Percentiles rank a stretch among this genome's conserved stretches.
These are phyloP conservation scores for Trochalopteron elliotii DNA, from an alignment of 2,113 vertebrate genomes.

Conservation along the genomic window DNA sequence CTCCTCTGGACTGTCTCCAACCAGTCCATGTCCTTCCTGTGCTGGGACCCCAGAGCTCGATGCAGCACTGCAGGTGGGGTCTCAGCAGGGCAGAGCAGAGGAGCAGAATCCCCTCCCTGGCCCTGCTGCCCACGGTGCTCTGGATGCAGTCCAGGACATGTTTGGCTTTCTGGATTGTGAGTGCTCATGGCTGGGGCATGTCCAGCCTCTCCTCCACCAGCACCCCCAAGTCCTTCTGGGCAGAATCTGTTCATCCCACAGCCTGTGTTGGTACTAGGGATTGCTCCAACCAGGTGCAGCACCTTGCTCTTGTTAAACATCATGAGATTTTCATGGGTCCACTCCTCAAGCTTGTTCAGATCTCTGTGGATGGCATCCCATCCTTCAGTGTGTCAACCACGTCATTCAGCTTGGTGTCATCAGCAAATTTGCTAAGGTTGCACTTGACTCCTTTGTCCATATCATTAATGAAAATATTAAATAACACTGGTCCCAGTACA, in stretches of 20 bases:
- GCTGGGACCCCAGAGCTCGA: neutral
- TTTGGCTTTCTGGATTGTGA: accelerated
- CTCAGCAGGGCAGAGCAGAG: neutral
- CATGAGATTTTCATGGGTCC: neutral
- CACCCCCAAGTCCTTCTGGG: accelerated
- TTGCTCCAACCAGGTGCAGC: accelerated
- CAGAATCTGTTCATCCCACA: too few relatives aligned
- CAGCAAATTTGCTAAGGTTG: neutral
- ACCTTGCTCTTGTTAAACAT: neutral
- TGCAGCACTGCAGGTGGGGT: neutral
- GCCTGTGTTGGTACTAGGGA: accelerated
- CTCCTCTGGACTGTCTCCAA: accelerated
- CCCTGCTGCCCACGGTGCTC: accelerated
- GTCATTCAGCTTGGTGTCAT: neutral
- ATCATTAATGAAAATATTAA: neutral
- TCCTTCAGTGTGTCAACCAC: neutral
- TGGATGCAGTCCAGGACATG: neutral
- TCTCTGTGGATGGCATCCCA: neutral
- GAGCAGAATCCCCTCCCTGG: neutral
- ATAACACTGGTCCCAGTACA: neutral
- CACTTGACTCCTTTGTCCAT: neutral
- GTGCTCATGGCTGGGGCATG: accelerated
- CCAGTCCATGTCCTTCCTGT: accelerated
- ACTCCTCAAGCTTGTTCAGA: neutral
- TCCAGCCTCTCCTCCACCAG: neutral